Conservation (phyloP, 2,888 invertebrate species). For the Apotomis capreana region DNA sequence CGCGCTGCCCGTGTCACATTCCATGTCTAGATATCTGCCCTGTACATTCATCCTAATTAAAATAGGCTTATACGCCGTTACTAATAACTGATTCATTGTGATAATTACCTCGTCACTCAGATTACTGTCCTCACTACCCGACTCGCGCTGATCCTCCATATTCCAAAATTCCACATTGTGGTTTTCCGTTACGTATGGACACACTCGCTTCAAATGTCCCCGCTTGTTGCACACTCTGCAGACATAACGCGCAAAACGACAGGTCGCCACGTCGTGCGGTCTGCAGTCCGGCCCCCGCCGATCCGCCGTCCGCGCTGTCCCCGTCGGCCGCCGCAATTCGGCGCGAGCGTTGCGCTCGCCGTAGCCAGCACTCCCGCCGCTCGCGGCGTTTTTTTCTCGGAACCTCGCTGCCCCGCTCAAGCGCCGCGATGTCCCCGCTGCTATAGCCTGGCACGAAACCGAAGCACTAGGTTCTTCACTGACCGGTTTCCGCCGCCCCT, state of each 20-base stretch:
- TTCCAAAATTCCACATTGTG: background rate
- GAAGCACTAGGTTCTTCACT: too few relatives aligned
- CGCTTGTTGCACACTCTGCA: conserved; percentile 16
- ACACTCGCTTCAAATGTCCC: conserved; percentile 10
- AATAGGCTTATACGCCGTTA: conserved; percentile 4
- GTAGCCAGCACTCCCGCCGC: background rate
- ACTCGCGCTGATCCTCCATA: too few relatives aligned
- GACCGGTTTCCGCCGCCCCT: background rate
- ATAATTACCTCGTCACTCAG: conserved; percentile 22
- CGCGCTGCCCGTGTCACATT: conserved; percentile 43
- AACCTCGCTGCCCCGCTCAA: too few relatives aligned
- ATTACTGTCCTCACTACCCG: background rate
- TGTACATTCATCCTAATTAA: conserved; percentile 1
- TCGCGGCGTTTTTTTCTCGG: background rate
- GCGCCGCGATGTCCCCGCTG: too few relatives aligned
- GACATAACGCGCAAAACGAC: conserved; percentile 17
- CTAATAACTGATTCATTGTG: background rate
- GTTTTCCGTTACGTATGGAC: background rate
- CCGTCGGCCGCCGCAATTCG: too few relatives aligned
- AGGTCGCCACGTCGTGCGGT: background rate
- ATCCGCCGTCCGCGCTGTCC: too few relatives aligned
- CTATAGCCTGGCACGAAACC: background rate
- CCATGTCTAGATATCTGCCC: conserved; percentile 21
- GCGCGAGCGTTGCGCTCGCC: background rate
- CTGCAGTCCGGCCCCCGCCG: background rate